Percentiles rank a stretch among this genome's conserved stretches.
Evolutionary conservation across 2,888 invertebrate genomes (phyloP).

Genomic region (Camponotus fellah): DNA sequence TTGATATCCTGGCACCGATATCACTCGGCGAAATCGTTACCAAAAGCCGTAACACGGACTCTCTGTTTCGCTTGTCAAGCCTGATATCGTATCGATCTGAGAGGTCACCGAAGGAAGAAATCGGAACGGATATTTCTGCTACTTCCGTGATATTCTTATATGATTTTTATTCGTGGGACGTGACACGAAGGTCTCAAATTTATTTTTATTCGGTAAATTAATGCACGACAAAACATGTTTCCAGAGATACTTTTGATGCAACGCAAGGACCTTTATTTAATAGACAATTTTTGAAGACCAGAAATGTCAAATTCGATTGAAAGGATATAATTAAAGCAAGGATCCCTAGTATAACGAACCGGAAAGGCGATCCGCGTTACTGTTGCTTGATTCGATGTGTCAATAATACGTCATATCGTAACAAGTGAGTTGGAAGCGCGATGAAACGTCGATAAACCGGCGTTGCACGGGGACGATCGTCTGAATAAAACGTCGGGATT

Average conservation of each 20-base stretch:
- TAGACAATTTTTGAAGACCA: not conserved
- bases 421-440: not conserved
- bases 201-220: not conserved
- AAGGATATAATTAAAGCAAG: not conserved
- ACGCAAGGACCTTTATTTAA: not conserved
- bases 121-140: conserved; percentile 50
- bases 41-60: conserved; percentile 71
- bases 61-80: conserved; percentile 68
- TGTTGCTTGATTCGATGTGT: not conserved
- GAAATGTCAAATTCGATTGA: not conserved
- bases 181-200: not conserved
- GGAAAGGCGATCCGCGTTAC: not conserved
- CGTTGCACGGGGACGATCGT: not conserved
- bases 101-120: conserved; percentile 60
- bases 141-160: conserved; percentile 54
- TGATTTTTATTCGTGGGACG: not conserved
- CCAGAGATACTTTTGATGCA: not conserved
- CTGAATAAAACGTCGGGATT: conserved; percentile 24
- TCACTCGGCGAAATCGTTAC: conserved; percentile 75
- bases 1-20: conserved; percentile 74
- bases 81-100: conserved; percentile 74
- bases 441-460: not conserved
- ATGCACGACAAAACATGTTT: too few relatives aligned
- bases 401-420: not conserved
- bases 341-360: not conserved